Conservation (phyloP, 2,888 invertebrate species). For the Synergus laeviventris region DNA sequence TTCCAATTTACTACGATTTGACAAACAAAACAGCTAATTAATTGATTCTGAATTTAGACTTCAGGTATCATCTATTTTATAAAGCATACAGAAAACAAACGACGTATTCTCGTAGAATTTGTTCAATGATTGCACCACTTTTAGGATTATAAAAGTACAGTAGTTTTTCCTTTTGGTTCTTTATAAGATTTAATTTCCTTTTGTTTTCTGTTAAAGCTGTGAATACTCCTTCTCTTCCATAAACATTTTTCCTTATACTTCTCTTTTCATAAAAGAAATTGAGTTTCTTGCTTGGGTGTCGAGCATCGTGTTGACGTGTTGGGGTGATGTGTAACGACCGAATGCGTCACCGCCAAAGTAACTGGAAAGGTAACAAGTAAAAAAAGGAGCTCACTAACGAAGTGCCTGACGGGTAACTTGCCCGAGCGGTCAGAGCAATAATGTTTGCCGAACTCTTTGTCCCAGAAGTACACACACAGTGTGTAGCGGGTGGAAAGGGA, state of each 20-base stretch:
- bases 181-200: background rate
- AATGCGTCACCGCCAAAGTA: slow-evolving; percentile 64
- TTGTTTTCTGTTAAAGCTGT: background rate
- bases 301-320: slow-evolving; percentile 28
- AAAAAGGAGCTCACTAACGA: slow-evolving; percentile 74
- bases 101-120: background rate
- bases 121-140: background rate
- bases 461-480: slow-evolving; percentile 64
- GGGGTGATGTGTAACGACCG: slow-evolving; percentile 59
- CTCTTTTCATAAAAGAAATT: slow-evolving; percentile 9
- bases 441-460: slow-evolving; percentile 74
- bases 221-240: background rate
- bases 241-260: background rate
- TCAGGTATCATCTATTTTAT: background rate
- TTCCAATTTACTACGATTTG: background rate
- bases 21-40: background rate
- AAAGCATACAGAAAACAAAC: background rate
- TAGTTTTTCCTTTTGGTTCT: background rate
- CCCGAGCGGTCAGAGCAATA: slow-evolving; percentile 68
- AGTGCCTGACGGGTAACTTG: slow-evolving; percentile 69
- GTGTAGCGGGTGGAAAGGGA: slow-evolving; percentile 45
- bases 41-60: background rate
- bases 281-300: background rate
- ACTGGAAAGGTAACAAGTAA: slow-evolving; percentile 65
- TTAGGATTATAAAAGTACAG: background rate